Base-by-base conservation (phyloP, 2,797 vertebrate species). In the Holocentrus rufus region DNA sequence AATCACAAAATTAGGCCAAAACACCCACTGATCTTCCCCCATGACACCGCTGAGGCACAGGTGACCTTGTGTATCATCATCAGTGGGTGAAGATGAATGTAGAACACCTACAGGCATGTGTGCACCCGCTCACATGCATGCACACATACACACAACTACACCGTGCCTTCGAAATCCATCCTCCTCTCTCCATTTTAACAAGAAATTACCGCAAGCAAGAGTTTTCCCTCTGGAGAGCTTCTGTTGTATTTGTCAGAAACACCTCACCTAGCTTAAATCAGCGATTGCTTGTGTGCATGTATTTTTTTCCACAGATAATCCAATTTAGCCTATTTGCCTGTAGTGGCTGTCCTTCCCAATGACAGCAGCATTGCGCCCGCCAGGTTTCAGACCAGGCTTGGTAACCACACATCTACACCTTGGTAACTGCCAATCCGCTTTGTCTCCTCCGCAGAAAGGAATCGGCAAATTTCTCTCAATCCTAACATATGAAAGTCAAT, bases 1-100 rank as follows among this genome's bases (percentile, higher is more conserved):
- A 81, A 85, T 86, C 80, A 85, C 30, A 83, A 79, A 78, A 74
- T 77, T 72, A 55, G 46, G 67, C 64, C 57, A 77, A 78, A 85
- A 77, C 63, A 77, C 55, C 55, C 44, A 60, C 79, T 74, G 73
- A 88, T 79, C 63, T 83, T 65, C 78, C 39, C 62, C 67, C 75
- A 71, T 53, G 67, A 69, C 68, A 50, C 30, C 70, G 42, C 65
- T 39, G 39, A 78, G 72, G 61, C 44, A 1, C 60, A 36, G 52
- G 36, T 83, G 79, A 82, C 78, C 82, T 80, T 76, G 76, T 62
- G 69, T 46, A 44, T 69, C 36, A 1, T 77, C 54, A 36, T 69
- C 47, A 61, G 53, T 4, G 0, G 68, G 42, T 63, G 59, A 55
- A 63, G 77, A 80, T 80, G 44, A 69, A 86, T 72, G 54, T 59